These are phyloP conservation scores for Pelobates fuscus DNA, from an alignment of 2,113 vertebrate genomes.

Conservation along the genomic window DNA sequence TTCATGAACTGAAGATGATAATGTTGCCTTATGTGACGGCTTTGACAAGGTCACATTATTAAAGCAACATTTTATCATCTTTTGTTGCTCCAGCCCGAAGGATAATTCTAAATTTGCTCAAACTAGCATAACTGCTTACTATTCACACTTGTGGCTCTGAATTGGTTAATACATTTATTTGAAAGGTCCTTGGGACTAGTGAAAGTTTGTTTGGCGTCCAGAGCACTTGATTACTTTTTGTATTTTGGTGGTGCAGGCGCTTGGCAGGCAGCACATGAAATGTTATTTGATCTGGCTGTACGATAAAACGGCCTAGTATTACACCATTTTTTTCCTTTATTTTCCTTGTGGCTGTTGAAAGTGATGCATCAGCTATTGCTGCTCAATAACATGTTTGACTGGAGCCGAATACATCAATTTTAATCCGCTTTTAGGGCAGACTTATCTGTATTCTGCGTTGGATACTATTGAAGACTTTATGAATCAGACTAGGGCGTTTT, in stretches of 20 bases:
- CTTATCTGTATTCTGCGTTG: background rate
- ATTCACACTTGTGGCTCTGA: background rate
- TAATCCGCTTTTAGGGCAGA: constrained; percentile 57
- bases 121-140: no score
- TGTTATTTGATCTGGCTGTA: constrained; percentile 79
- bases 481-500: no score
- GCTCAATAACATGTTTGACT: constrained; percentile 56
- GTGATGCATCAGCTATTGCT: constrained; percentile 58
- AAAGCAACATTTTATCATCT: no score
- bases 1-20: no score
- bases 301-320: constrained; percentile 74
- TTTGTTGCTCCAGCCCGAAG: no score
- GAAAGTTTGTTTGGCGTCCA: constrained; percentile 67
- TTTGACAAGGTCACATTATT: no score
- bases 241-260: constrained; percentile 68
- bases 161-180: background rate
- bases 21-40: no score
- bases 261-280: constrained; percentile 76
- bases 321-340: constrained; percentile 57
- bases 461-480: constrained; percentile 53
- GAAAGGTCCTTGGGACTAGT: constrained; percentile 15
- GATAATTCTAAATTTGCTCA: no score
- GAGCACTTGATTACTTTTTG: constrained; percentile 67
- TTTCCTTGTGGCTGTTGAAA: constrained; percentile 59
- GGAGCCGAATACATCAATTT: constrained; percentile 54